A percentile compares a stretch with the other conserved stretches of the same genome.
These are phyloP conservation scores for Panthera uncia DNA, from an alignment of 2,113 vertebrate genomes.

Conservation along the genomic window DNA sequence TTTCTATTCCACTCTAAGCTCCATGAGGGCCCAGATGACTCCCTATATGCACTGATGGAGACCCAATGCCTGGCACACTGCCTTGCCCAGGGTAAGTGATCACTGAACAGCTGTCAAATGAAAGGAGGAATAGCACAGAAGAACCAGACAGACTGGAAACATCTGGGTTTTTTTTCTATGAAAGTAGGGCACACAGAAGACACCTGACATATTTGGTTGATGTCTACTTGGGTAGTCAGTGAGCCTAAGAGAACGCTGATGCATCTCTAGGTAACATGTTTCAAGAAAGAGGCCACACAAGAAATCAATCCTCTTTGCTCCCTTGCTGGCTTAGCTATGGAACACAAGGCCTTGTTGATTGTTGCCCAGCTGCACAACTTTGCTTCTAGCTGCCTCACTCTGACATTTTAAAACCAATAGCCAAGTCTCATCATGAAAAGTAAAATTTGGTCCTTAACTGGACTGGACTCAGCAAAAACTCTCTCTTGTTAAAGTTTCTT, in stretches of 20 bases:
- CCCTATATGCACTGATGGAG: background rate
- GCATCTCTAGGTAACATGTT: background rate
- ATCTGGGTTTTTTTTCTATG: background rate
- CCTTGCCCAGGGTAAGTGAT: background rate
- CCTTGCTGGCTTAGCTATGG: background rate
- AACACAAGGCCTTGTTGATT: background rate
- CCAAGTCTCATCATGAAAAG: background rate
- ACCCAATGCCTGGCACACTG: background rate
- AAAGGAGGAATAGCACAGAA: background rate
- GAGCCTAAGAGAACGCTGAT: background rate
- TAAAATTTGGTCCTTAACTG: conserved; percentile 24
- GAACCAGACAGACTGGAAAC: conserved; percentile 24
- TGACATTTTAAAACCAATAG: conserved; percentile 25
- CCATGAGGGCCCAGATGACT: background rate
- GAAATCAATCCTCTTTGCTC: conserved; percentile 12
- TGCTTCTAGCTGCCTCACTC: background rate
- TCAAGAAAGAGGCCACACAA: conserved; percentile 2
- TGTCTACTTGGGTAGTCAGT: background rate
- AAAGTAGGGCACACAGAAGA: conserved; percentile 7
- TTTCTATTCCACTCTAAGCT: background rate
- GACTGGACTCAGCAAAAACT: background rate
- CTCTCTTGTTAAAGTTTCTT: background rate
- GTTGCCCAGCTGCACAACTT: background rate
- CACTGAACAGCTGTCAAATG: conserved; percentile 19
- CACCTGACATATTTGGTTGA: background rate